Evolutionary conservation across 2,797 vertebrate genomes (phyloP).

Genomic region (Myiotriccus ornatus): DNA sequence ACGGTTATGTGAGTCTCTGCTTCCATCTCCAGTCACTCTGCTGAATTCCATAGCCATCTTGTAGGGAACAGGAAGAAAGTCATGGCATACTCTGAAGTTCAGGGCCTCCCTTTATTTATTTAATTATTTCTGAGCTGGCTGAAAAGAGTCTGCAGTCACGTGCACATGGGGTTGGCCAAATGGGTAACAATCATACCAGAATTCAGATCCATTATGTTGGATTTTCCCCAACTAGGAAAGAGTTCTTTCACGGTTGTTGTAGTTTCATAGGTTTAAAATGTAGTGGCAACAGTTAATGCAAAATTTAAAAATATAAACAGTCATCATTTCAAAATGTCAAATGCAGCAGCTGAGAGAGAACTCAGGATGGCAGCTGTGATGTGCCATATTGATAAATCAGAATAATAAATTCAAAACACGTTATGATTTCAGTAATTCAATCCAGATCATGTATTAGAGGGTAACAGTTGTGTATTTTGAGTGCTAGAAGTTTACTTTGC

Average conservation of each 20-base stretch:
- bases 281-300: background rate
- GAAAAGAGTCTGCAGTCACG: background rate
- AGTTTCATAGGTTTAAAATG: slow-evolving; percentile 5
- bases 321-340: background rate
- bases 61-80: background rate
- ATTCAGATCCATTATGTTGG: background rate
- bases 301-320: background rate
- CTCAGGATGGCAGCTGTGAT: slow-evolving; percentile 14
- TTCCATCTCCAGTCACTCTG: background rate
- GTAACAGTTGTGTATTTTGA: background rate
- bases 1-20: background rate
- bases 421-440: slow-evolving; percentile 18
- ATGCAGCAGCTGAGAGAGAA: background rate
- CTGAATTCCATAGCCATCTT: background rate
- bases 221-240: background rate
- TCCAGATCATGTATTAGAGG: slow-evolving; percentile 1
- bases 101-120: background rate
- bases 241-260: background rate
- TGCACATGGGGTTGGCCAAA: background rate
- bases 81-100: background rate
- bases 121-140: background rate
- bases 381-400: slow-evolving; percentile 32
- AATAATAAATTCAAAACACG: slow-evolving; percentile 6
- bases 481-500: background rate
- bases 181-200: background rate